Evolutionary conservation across 2,797 vertebrate species (phyloP), one percentile per base, ranked within the genome.

Genomic region (Platalea minor): DNA sequence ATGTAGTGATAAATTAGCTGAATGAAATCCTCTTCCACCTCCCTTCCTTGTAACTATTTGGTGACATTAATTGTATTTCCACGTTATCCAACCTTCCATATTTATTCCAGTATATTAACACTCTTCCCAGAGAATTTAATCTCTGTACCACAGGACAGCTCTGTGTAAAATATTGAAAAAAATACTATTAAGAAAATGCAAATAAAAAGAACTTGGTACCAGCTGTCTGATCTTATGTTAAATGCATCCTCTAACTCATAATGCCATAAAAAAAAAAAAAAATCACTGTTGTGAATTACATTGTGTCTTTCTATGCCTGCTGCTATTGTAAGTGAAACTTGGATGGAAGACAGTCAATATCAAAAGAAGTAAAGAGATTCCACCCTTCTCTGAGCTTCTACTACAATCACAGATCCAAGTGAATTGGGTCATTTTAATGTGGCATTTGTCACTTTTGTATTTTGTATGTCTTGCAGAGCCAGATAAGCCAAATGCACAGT

Each of bases 341-440:
- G 18, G 15, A 46, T 67, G 29, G 37, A 70, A 76, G 60, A 59
- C 7, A 39, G 35, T 74, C 12, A 64, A 73, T 93, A 79, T 61
- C 9, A 85, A 89, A 91, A 80, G 68, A 68, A 73, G 8, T 60
- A 29, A 84, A 93, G 73, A 91, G 14, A 35, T 91, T 96, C 9
- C 50, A 68, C 11, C n/a, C 56, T 97, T 90, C 93, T 95, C 64
- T 88, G 50, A 77, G 17, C 26, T 82, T 88, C 45, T 56, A 29
- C 39, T 85, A 25, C 54, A 70, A 28, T 83, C 72, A 78, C 45
- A 83, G 51, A 46, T 85, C 61, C 31, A 81, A 41, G 13, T 79
- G 51, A 92, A 93, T 79, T 59, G 65, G 18, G n/a, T 13, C 21
- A 64, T 61, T 92, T 90, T 69, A 83, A 92, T 11, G 24, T 60